These are phyloP conservation scores for Tineola bisselliella DNA, from an alignment of 2,888 invertebrate species.

Conservation along the genomic window DNA sequence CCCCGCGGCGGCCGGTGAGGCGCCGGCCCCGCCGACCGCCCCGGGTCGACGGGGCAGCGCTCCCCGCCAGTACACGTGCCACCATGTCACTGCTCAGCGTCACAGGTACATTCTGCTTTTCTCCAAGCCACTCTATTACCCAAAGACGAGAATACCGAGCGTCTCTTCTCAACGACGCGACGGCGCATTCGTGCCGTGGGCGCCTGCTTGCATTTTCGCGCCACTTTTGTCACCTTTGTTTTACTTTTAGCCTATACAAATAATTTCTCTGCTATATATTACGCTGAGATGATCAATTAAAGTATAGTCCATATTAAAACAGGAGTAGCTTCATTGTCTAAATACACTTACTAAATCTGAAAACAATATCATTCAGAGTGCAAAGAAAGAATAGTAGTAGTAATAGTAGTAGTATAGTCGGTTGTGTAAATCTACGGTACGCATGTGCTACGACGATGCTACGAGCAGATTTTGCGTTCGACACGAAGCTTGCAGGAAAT, in stretches of 20 bases:
- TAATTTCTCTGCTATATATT: not conserved
- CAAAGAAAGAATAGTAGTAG: not conserved
- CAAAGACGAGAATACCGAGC: not conserved
- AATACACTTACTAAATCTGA: not conserved
- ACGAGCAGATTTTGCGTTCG: slow-evolving; percentile 1
- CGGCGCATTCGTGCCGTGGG: not conserved
- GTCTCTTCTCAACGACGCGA: not conserved
- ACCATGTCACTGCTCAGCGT: slow-evolving; percentile 68
- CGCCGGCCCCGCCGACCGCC: slow-evolving; percentile 67
- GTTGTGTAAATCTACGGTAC: not conserved
- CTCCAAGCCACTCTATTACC: not conserved
- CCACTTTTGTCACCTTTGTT: not conserved
- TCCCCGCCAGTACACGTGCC: slow-evolving; percentile 42
- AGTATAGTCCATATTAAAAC: no score
- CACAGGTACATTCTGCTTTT: slow-evolving; percentile 41
- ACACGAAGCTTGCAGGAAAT: not conserved
- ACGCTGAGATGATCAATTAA: no score
- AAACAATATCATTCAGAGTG: not conserved
- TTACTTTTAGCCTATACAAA: not conserved
- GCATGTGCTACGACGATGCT: slow-evolving; percentile 9
- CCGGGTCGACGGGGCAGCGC: slow-evolving; percentile 63
- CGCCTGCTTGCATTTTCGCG: slow-evolving; percentile 1
- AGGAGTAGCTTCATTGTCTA: no score
- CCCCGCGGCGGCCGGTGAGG: slow-evolving; percentile 67
- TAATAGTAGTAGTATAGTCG: not conserved